Evolutionary conservation across 1,140 invertebrate genomes (phyloP), one percentile per base, ranked within the genome.

Genomic region (Apis laboriosa): DNA sequence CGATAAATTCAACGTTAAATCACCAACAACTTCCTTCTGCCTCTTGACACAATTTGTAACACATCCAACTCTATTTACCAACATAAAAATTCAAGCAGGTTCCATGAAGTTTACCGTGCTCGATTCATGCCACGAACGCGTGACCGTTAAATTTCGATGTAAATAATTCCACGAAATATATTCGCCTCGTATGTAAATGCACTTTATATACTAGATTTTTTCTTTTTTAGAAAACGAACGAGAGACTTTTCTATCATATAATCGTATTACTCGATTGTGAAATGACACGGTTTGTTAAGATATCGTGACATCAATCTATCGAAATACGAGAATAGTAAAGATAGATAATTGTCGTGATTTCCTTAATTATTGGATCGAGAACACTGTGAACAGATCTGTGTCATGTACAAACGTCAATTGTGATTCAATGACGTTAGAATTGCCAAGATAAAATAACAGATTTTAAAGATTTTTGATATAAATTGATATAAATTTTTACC

Each of bases 111-210:
- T 8, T 9, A 12, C 11, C 19, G 1, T 8, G 56, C 8, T 12
- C 24, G 12, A 17, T 49, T 24, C 28, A 3, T 49, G 34, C 34
- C n/a, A 49, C 43, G 58, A 19, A 61, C 21, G 9, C 28, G 24
- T 12, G n/a, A 9, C 28, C 19, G 58, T 34, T 49, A 49, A 63
- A 80, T 34, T 28, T 43, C 13, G 24, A 63, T 56, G 78, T 53
- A 74, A 80, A 80, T 74, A 73, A 64, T 73, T 80, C 58, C 70
- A 11, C 1, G 60, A 64, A 64, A 64, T 63, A 64, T 64, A 43
- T 72, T 8, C 34, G 49, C 67, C 17, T 1, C 17, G 24, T 21
- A 24, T 56, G 28, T 61, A 34, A 63, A 53, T 60, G 55, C n/a
- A 53, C 1, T 43, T 43, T 43, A 43, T 0, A 11, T 3, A 9